Percentiles rank a stretch among this genome's conserved stretches.
Evolutionary conservation across 2,797 vertebrate genomes (phyloP).

Genomic region (Heliangelus exortis): DNA sequence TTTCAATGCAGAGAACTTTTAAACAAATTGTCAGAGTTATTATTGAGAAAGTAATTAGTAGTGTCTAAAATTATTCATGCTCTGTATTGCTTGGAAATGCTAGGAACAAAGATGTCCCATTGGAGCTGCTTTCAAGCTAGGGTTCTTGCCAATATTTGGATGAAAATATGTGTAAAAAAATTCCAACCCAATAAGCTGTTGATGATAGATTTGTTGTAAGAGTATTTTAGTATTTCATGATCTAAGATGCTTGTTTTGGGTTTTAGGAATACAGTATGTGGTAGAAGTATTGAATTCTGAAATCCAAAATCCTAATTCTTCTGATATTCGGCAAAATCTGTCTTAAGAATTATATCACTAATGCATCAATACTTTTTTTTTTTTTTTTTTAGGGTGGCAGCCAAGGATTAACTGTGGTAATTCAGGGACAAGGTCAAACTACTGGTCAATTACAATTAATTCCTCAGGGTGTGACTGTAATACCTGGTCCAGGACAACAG

Average conservation of each 20-base stretch:
- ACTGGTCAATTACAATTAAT: conserved; percentile 96
- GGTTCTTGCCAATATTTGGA: neutral
- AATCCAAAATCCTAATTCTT: neutral
- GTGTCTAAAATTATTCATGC: neutral
- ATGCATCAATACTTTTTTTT: neutral
- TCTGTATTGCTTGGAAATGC: neutral
- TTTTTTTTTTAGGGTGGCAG: conserved; percentile 86
- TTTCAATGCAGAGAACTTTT: neutral
- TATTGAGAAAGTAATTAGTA: neutral
- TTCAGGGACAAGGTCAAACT: conserved; percentile 97
- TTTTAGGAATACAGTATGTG: neutral
- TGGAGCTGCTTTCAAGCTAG: neutral
- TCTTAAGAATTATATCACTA: neutral
- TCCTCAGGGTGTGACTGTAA: conserved; percentile 93
- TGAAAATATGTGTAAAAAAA: neutral
- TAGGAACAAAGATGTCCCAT: neutral
- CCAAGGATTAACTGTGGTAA: conserved; percentile 94
- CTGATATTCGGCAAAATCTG: neutral
- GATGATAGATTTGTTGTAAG: neutral
- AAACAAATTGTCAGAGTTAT: neutral
- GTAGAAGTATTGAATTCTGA: neutral
- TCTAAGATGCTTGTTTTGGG: neutral
- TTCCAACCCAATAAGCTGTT: neutral
- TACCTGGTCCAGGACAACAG: conserved; percentile 95
- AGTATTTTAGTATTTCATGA: neutral